phyloP scores from a whole-genome alignment of 1,140 invertebrate species.

The Dinothrombium tinctorium region DNA sequence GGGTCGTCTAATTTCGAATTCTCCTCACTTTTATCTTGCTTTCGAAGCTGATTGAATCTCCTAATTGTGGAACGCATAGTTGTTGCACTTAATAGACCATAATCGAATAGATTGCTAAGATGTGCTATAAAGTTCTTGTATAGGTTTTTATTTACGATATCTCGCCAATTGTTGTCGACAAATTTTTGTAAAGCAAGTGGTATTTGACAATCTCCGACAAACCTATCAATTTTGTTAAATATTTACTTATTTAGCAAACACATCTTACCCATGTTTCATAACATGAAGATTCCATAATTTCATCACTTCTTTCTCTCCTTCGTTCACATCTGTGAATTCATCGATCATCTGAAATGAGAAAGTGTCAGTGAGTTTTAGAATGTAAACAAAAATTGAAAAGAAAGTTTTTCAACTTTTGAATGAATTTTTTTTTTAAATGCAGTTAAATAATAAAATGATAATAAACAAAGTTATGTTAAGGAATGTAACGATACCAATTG shows the following conservation, averaged over 20 bases:
- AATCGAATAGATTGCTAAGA: slow-evolving; percentile 76
- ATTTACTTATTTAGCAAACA: not conserved
- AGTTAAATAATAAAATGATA: slow-evolving; percentile 2
- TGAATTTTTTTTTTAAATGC: not conserved
- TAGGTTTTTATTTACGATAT: slow-evolving; percentile 61
- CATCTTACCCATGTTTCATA: slow-evolving; percentile 49
- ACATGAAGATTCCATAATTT: slow-evolving; percentile 96
- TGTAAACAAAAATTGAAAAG: not conserved
- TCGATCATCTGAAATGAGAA: slow-evolving; percentile 72
- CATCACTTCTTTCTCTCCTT: slow-evolving; percentile 94
- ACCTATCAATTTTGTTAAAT: slow-evolving; percentile 25
- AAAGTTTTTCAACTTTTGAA: not conserved
- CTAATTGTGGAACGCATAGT: not conserved
- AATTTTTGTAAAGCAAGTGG: slow-evolving; percentile 72
- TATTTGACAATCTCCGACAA: slow-evolving; percentile 83
- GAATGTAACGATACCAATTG: slow-evolving; percentile 18
- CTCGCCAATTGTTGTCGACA: slow-evolving; percentile 55
- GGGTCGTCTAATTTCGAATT: not conserved
- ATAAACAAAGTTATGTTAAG: too few species aligned
- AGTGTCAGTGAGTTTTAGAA: slow-evolving; percentile 13
- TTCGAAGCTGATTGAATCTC: not conserved
- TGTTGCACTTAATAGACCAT: slow-evolving; percentile 60
- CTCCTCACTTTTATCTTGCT: not conserved
- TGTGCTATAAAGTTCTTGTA: slow-evolving; percentile 81
- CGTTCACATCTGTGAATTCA: slow-evolving; percentile 94